phyloP scores from a whole-genome alignment of 2,888 invertebrate genomes.

The Rugalucina vietnamica region DNA sequence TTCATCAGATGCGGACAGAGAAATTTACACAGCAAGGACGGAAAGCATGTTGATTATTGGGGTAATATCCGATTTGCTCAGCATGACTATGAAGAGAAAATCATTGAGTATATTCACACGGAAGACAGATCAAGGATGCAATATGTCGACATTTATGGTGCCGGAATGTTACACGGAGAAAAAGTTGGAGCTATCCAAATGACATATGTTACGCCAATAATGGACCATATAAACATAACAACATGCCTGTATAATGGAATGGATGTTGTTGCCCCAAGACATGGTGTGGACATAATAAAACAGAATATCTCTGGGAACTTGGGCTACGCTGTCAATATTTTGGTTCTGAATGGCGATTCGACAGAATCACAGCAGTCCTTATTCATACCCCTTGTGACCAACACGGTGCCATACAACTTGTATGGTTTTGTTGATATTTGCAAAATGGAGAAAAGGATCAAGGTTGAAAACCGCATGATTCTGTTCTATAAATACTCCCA shows the following conservation, averaged over 20 bases:
- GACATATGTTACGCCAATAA: conserved; percentile 94
- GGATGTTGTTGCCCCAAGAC: conserved; percentile 94
- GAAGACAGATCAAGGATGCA: conserved; percentile 90
- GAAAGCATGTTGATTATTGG: conserved; percentile 87
- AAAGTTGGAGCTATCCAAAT: conserved; percentile 95
- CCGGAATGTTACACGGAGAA: conserved; percentile 97
- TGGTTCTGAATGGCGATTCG: conserved; percentile 95
- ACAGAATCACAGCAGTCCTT: conserved; percentile 90
- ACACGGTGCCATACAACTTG: conserved; percentile 91
- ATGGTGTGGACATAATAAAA: conserved; percentile 86
- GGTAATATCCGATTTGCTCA: conserved; percentile 97
- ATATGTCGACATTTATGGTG: conserved; percentile 92
- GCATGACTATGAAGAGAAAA: conserved; percentile 92
- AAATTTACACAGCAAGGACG: conserved; percentile 69
- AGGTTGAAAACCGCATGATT: conserved; percentile 94
- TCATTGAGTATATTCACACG: conserved; percentile 85
- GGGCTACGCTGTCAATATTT: conserved; percentile 95
- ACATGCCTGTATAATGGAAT: conserved; percentile 96
- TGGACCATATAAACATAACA: conserved; percentile 91
- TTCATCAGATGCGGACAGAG: conserved; percentile 93
- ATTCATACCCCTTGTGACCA: conserved; percentile 92
- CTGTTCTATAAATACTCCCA: conserved; percentile 99
- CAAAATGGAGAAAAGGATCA: conserved; percentile 95
- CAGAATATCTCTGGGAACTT: conserved; percentile 88
- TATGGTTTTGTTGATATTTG: conserved; percentile 98